phyloP scores from a whole-genome alignment of 2,888 invertebrate genomes.

The Tridacna crocea region DNA sequence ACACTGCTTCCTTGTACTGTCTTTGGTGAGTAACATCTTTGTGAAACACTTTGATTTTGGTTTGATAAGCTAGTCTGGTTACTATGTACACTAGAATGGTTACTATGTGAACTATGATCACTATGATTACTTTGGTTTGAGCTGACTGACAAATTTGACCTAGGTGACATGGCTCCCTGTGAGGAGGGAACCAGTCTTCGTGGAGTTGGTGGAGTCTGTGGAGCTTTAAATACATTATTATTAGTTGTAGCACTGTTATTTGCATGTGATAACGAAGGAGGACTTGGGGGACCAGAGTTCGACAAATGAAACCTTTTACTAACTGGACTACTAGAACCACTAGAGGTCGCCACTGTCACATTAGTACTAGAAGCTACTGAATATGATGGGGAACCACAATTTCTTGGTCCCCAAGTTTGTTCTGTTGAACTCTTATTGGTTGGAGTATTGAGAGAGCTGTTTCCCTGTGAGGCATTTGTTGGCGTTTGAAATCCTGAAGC shows the following conservation, averaged over 20 bases:
- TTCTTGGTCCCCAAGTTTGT: conserved; percentile 52
- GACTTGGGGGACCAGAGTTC: conserved; percentile 74
- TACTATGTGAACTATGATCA: conserved; percentile 63
- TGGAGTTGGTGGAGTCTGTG: conserved; percentile 75
- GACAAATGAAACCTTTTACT: conserved; percentile 77
- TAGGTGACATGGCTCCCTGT: conserved; percentile 72
- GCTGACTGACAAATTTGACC: conserved; percentile 64
- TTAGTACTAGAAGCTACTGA: conserved; percentile 70
- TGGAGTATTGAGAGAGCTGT: conserved; percentile 58
- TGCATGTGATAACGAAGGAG: conserved; percentile 59
- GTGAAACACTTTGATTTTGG: conserved; percentile 53
- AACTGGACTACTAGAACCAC: conserved; percentile 78
- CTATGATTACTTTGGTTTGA: conserved; percentile 64
- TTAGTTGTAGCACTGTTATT: conserved; percentile 26
- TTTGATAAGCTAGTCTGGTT: conserved; percentile 41
- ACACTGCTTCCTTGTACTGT: conserved; percentile 41
- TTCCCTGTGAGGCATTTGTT: conserved; percentile 55
- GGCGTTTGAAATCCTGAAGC: conserved; percentile 62
- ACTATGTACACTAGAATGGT: conserved; percentile 64
- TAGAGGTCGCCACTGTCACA: conserved; percentile 74
- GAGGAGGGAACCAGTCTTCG: conserved; percentile 70
- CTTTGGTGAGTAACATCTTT: conserved; percentile 55
- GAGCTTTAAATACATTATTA: conserved; percentile 75
- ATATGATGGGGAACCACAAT: conserved; percentile 69
- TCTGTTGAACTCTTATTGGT: conserved; percentile 57